A percentile compares a stretch with the other conserved stretches of the same genome.
Conservation (phyloP, 35 echinoderm and acorn worm genomes). For the Diadema setosum region DNA sequence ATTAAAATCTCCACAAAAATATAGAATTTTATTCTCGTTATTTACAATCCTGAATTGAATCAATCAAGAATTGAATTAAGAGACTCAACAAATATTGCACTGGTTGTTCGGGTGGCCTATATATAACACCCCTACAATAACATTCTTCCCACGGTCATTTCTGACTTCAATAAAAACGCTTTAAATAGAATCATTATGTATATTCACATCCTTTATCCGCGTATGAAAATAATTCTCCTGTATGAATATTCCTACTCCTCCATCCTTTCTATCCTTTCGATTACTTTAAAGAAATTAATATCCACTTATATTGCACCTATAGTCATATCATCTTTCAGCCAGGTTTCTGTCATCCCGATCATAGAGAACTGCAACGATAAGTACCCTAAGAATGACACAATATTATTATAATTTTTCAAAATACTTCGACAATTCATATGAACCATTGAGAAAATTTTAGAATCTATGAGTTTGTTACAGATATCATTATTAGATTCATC, state of each 20-base stretch:
- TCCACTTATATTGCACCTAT: not conserved
- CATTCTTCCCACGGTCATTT: not conserved
- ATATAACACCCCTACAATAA: not conserved
- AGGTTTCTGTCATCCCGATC: not conserved
- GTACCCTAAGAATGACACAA: not conserved
- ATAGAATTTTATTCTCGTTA: slow-evolving; percentile 4
- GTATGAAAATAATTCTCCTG: not conserved
- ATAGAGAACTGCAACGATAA: not conserved
- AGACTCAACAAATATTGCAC: not conserved
- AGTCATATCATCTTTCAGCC: not conserved
- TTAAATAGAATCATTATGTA: not conserved
- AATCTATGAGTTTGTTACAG: not conserved
- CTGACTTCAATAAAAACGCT: not conserved
- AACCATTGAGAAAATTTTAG: not conserved
- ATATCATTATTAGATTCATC: not conserved
- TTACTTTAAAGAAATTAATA: not conserved
- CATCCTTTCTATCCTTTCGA: not conserved
- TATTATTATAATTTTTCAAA: not conserved
- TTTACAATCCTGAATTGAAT: too few species aligned
- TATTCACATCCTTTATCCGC: not conserved
- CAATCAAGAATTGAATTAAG: not conserved
- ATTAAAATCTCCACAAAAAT: not conserved
- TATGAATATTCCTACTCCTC: not conserved
- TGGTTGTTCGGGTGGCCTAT: not conserved
- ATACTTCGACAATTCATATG: not conserved